A percentile compares a stretch with the other conserved stretches of the same genome.
These are phyloP conservation scores for Pseudorhiza aurosa DNA, from an alignment of 30 jellyfish, hydroid and myxozoan genomes.

Conservation along the genomic window DNA sequence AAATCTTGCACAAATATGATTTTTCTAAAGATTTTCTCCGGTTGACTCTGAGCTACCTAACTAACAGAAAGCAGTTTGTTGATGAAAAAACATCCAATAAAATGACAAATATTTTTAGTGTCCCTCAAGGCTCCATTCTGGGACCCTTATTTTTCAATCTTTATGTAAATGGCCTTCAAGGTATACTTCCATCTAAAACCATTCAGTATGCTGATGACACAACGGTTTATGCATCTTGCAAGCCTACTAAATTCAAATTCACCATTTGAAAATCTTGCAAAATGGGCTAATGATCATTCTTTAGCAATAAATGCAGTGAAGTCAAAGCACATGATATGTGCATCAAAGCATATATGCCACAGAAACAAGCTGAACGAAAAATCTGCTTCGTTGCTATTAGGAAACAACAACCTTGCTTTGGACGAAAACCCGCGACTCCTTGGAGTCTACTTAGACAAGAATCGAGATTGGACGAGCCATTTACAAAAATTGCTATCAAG, in stretches of 20 bases:
- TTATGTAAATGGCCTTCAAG: slow-evolving; percentile 60
- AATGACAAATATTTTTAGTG: slow-evolving; percentile 26
- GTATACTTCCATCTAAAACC: slow-evolving; percentile 14
- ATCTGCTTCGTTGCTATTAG: slow-evolving; percentile 16
- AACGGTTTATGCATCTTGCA: slow-evolving; percentile 21
- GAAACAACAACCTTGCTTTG: background rate
- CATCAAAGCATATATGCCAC: background rate
- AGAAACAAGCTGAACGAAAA: slow-evolving; percentile 7
- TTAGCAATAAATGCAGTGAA: slow-evolving; percentile 29
- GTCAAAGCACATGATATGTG: slow-evolving; percentile 4
- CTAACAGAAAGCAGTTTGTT: slow-evolving; percentile 16
- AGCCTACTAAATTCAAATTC: slow-evolving; percentile 9
- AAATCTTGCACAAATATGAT: background rate
- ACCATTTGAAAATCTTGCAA: background rate
- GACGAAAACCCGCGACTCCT: slow-evolving; percentile 9
- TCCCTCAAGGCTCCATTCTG: slow-evolving; percentile 70
- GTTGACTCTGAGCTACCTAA: slow-evolving; percentile 23
- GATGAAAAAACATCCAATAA: background rate
- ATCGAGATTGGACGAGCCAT: slow-evolving; percentile 17
- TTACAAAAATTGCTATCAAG: slow-evolving; percentile 15
- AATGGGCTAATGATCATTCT: slow-evolving; percentile 3
- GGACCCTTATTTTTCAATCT: slow-evolving; percentile 69
- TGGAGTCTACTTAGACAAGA: slow-evolving; percentile 16
- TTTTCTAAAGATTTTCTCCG: slow-evolving; percentile 11
- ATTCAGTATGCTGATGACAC: slow-evolving; percentile 61